Evolutionary conservation across 2,888 invertebrate species (phyloP).

Genomic region (Morpho deidamia): DNA sequence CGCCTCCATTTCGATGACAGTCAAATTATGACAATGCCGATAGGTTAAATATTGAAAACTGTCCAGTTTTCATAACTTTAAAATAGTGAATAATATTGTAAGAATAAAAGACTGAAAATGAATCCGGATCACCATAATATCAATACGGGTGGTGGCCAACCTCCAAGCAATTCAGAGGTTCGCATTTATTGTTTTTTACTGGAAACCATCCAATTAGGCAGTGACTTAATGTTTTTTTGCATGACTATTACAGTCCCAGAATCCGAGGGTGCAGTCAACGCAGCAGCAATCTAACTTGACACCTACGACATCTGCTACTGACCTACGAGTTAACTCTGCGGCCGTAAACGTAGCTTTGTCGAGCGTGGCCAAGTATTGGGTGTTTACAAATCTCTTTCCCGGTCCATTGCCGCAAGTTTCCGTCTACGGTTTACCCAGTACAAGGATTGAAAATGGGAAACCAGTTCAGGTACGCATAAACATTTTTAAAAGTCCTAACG

Average conservation of each 20-base stretch:
- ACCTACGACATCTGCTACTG: slow-evolving; percentile 79
- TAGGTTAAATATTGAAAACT: slow-evolving; percentile 63
- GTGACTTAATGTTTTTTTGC: slow-evolving; percentile 27
- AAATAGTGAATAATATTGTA: slow-evolving; percentile 38
- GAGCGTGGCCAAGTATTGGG: slow-evolving; percentile 90
- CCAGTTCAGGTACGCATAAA: slow-evolving; percentile 71
- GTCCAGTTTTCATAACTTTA: slow-evolving; percentile 59
- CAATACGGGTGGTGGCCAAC: slow-evolving; percentile 80
- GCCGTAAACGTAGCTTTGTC: slow-evolving; percentile 84
- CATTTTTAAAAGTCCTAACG: too few species aligned
- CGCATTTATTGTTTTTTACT: slow-evolving; percentile 34
- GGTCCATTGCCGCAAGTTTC: slow-evolving; percentile 87
- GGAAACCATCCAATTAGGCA: slow-evolving; percentile 12
- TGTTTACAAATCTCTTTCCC: slow-evolving; percentile 88
- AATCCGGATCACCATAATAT: slow-evolving; percentile 74
- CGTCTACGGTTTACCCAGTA: slow-evolving; percentile 81
- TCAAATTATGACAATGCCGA: slow-evolving; percentile 78
- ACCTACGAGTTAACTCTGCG: slow-evolving; percentile 80
- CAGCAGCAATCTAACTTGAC: slow-evolving; percentile 56
- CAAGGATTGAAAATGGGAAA: slow-evolving; percentile 80
- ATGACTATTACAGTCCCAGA: slow-evolving; percentile 55
- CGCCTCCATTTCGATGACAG: slow-evolving; percentile 82
- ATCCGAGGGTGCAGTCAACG: slow-evolving; percentile 55
- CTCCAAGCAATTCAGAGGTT: slow-evolving; percentile 77
- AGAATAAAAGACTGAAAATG: slow-evolving; percentile 57